Evolutionary conservation across 2,113 vertebrate genomes (phyloP), one percentile per base, ranked within the genome.

Genomic region (Nettapus auritus): DNA sequence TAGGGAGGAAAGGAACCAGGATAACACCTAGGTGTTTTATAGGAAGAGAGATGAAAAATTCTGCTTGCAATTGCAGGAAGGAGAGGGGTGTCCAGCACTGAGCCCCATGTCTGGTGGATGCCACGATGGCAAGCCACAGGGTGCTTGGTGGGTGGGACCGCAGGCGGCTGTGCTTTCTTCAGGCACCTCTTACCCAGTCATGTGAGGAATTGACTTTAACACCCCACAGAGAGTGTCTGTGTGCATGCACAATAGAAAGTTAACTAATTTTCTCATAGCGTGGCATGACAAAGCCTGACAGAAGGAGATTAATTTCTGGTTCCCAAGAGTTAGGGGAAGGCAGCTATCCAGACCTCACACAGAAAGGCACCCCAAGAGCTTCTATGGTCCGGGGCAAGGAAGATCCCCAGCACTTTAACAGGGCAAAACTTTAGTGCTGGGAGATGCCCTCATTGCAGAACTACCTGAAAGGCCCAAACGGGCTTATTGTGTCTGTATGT

Each of bases 131-230:
- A 53, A 77, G 25, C 66, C 75, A 38, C 0, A 2, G 44, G 46
- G 59, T 68, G 66, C 17, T 78, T 70, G 29, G 19, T 11, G n/a
- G 34, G 16, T 19, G 26, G 29, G 36, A 50, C 46, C 5, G 7
- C 31, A 50, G n/a, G 8, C 20, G 0, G 0, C 66, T 9, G 13
- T 42, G n/a, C 17, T 52, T 74, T 50, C 46, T 34, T 46, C 11
- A 5, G 50, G 9, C 3, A 2, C 18, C 31, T 79, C 57, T 42
- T 26, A 17, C 26, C 13, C 13, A 33, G 23, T 22, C 34, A 33
- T n/a, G 21, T 1, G 26, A 52, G 86, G 86, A 55, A 25, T 18
- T 46, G 42, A 19, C 48, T 31, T 17, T 50, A 79, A 63, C 31
- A 68, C 4, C n/a, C 73, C 83, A 57, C 29, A 79, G 36, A 57